Evolutionary conservation across 92 coral and sea anemone species (phyloP).

Genomic region (Zoanthus sociatus): DNA sequence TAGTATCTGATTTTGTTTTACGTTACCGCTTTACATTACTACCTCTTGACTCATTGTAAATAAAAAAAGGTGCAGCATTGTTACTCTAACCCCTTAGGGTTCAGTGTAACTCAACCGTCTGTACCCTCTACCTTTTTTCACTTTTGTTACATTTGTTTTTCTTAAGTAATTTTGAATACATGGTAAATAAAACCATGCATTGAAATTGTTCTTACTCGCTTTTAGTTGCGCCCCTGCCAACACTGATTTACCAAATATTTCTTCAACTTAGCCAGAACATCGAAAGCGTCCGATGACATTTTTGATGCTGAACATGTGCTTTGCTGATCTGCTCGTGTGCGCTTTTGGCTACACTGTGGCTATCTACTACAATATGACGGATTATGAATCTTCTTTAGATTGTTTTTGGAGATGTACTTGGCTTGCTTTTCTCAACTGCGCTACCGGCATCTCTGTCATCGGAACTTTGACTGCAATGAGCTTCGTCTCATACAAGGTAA

Average conservation of each 20-base stretch:
- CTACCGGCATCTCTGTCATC: conserved; percentile 56
- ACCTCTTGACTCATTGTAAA: too few species aligned
- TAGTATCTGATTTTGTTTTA: too few species aligned
- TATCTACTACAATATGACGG: not conserved
- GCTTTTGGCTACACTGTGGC: conserved; percentile 19
- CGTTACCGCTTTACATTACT: too few species aligned
- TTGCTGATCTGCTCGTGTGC: conserved; percentile 19
- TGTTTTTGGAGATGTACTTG: conserved; percentile 7
- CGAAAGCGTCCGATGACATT: conserved; percentile 27
- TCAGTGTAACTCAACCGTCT: too few species aligned
- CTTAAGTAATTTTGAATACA: too few species aligned
- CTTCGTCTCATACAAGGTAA: conserved; percentile 38
- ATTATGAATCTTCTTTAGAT: not conserved
- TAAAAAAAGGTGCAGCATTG: too few species aligned
- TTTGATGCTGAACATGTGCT: conserved; percentile 24
- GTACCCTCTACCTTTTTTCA: too few species aligned
- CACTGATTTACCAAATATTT: not conserved
- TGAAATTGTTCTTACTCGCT: too few species aligned
- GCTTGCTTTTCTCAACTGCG: conserved; percentile 24
- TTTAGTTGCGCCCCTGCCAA: not conserved
- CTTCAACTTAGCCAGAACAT: conserved; percentile 13
- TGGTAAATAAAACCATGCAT: too few species aligned
- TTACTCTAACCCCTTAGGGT: too few species aligned
- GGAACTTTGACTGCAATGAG: conserved; percentile 58
- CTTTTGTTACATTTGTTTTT: too few species aligned